phyloP scores from a whole-genome alignment of 2,888 invertebrate genomes.

The Conistra vaccinii region DNA sequence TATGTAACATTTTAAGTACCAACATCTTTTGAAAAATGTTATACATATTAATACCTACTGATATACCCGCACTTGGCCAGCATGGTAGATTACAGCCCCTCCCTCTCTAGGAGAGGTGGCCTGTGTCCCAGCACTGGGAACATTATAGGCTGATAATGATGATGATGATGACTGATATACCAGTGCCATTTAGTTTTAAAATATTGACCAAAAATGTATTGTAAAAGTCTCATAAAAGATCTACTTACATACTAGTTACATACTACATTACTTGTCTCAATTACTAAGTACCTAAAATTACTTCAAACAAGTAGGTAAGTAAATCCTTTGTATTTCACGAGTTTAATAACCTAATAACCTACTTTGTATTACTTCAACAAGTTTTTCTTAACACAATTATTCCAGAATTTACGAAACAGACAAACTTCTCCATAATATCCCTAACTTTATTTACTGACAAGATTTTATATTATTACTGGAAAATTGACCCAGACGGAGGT shows the following conservation, averaged over 20 bases:
- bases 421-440: background rate
- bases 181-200: too few species aligned
- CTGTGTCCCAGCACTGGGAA: too few species aligned
- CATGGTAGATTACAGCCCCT: too few species aligned
- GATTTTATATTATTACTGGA: conserved; percentile 4
- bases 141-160: too few species aligned
- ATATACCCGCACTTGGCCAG: too few species aligned
- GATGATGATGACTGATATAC: too few species aligned
- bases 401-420: background rate
- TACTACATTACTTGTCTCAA: background rate
- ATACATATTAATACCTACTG: too few species aligned
- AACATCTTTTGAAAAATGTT: too few species aligned
- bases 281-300: background rate
- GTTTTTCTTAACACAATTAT: background rate
- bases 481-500: conserved; percentile 18
- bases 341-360: background rate
- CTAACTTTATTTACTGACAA: conserved; percentile 12
- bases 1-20: too few species aligned
- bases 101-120: too few species aligned
- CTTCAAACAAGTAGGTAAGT: background rate
- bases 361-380: background rate
- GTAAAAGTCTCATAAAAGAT: too few species aligned
- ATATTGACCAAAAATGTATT: background rate
- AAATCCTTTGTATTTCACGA: background rate
- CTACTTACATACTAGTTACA: too few species aligned